Evolutionary conservation across 2,113 vertebrate species (phyloP), one percentile per base, ranked within the genome.

Genomic region (Lichenostomus cassidix): DNA sequence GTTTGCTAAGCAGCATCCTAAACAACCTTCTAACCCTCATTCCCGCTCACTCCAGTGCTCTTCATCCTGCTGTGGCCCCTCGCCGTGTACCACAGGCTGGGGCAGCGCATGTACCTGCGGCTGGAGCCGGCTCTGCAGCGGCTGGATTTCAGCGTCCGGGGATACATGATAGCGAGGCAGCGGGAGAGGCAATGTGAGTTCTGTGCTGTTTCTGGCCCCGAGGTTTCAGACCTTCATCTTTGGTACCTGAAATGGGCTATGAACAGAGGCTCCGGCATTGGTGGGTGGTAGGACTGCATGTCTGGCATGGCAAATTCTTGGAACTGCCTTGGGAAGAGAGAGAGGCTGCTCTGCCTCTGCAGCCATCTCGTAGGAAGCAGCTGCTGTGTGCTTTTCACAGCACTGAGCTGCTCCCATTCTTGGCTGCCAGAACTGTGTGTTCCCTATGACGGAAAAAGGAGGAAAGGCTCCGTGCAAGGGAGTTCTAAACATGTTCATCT

Each of bases 51-150:
- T 87, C 31, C 94, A 99, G 99, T 99, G 96, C 96, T 99, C 85
- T 90, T 95, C 15, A 37, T 98, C 76, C 98, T 99, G 95, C 97
- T 99, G 93, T 98, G 98, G 97, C 99, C 99, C 41, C 97, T 99
- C 18, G 98, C 98, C 35, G 95, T 98, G 78, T 98, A 99, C 96
- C 98, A 99, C 97, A 97, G 97, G 49, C 82, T 99, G 87, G 98
- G 98, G 75, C 98, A 99, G 90, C 98, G 97, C 87, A 59, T 98
- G 60, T 98, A 90, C n/a, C 73, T 97, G 88, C 97, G 97, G 92
- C 98, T 99, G 97, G 98, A 99, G 96, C 99, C 99, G 16, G 98
- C 98, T 96, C 98, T 99, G 97, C 99, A 98, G 98, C 97, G 99
- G 86, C 98, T 99, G 96, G 99, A 99, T 94, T 99, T 99, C 98